These are phyloP conservation scores for Parazoanthus atlanticus DNA, from an alignment of 92 coral and sea anemone species.

Conservation along the genomic window DNA sequence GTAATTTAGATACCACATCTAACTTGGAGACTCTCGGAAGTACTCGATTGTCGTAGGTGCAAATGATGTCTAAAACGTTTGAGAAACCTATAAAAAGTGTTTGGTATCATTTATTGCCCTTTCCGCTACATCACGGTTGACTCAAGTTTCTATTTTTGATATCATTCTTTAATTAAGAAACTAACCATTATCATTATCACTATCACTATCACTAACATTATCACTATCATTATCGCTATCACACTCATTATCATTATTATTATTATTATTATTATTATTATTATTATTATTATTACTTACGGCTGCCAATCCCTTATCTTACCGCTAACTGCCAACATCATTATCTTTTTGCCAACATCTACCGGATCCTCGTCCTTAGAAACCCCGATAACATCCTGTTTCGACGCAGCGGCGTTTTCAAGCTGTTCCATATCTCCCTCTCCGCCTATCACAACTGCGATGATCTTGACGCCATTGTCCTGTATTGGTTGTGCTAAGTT, in stretches of 20 bases:
- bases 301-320: not conserved
- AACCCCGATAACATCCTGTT: constrained; percentile 60
- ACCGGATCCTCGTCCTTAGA: constrained; percentile 50
- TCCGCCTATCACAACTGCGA: constrained; percentile 66
- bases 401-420: constrained; percentile 52
- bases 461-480: constrained; percentile 55
- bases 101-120: too few species aligned
- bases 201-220: too few species aligned
- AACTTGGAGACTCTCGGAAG: too few species aligned
- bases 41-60: too few species aligned
- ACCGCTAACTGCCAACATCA: constrained; percentile 47
- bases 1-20: too few species aligned
- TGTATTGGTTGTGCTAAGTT: constrained; percentile 57
- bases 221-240: not conserved
- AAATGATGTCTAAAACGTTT: too few species aligned
- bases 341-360: constrained; percentile 43
- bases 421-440: constrained; percentile 64
- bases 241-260: not conserved
- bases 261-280: too few species aligned
- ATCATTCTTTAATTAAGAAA: too few species aligned
- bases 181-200: too few species aligned
- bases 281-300: not conserved
- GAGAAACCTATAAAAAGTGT: too few species aligned
- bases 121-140: too few species aligned
- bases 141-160: too few species aligned